phyloP scores from a whole-genome alignment of 2,888 invertebrate species.

The Callimorpha dominula region DNA sequence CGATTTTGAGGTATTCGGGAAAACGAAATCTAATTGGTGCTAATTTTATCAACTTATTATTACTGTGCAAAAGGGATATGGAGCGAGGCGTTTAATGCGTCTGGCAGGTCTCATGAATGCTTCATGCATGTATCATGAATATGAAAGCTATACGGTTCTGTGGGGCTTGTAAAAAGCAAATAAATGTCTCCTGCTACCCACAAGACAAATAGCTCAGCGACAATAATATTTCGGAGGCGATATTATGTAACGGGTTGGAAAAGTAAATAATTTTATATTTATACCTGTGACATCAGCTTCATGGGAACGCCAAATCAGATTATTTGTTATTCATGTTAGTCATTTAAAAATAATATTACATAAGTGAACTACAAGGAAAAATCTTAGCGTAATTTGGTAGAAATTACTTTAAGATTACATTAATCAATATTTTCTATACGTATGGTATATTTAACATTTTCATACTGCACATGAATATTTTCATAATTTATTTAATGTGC shows the following conservation, averaged over 20 bases:
- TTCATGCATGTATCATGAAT: slow-evolving; percentile 24
- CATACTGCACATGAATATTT: too few species aligned
- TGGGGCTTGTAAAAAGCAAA: slow-evolving; percentile 25
- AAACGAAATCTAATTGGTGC: slow-evolving; percentile 21
- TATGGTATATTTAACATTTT: too few species aligned
- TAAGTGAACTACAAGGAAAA: slow-evolving; percentile 1
- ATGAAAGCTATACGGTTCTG: slow-evolving; percentile 5
- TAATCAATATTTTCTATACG: not conserved
- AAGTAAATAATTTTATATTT: slow-evolving; percentile 22
- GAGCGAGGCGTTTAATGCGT: slow-evolving; percentile 14
- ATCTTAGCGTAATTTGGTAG: not conserved
- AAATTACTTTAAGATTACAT: slow-evolving; percentile 20
- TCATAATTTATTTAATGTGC: too few species aligned
- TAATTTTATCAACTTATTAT: slow-evolving; percentile 11
- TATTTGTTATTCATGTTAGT: slow-evolving; percentile 22
- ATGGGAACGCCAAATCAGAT: slow-evolving; percentile 27
- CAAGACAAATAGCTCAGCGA: slow-evolving; percentile 20
- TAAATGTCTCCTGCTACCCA: slow-evolving; percentile 20
- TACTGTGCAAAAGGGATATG: slow-evolving; percentile 19
- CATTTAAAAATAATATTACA: not conserved
- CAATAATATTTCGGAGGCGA: slow-evolving; percentile 16
- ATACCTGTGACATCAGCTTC: slow-evolving; percentile 35
- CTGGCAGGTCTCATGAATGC: slow-evolving; percentile 19
- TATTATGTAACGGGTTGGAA: slow-evolving; percentile 18
- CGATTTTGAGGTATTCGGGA: not conserved